Base-by-base conservation (phyloP, 1,140 invertebrate genomes). In the Orchestia grillus region DNA sequence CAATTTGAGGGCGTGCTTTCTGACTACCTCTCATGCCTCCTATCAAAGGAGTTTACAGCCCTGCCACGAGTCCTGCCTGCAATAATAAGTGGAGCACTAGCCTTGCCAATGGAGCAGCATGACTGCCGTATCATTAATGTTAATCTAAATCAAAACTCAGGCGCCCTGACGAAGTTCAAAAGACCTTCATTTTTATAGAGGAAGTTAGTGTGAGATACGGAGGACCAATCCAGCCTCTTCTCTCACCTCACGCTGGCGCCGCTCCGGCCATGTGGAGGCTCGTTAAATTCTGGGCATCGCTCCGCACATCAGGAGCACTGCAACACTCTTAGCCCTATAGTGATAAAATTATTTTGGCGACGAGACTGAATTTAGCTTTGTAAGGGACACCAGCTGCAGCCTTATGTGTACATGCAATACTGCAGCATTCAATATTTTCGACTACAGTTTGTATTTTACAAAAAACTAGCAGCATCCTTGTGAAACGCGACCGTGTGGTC, bases 161-260 rank as follows among this genome's bases (percentile, higher is more conserved):
- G 43, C 41, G 88, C 88, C 88, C 41, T 90, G 88, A 41, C 88
- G 43, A 90, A 90, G 88, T 90, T 90, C 88, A 90, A 90, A 44
- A 90, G 88, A 41, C 88, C 88, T 90, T 90, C 88, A 90, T 42
- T 90, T 90, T 90, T 90, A 41, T 90, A 90, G 41, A 90, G n/a
- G n/a, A 90, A 90, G 88, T 90, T 42, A 77, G 62, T 77, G 15
- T 43, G 43, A 42, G 43, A 90, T 90, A 90, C n/a, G 87, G 41
- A 15, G 87, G 41, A 87, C n/a, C n/a, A 41, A 16, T 41, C 16
- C n/a, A 11, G 43, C 15, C 42, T 4, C 41, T 36, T 42, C 36
- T 42, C n/a, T 42, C 43, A 42, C 4, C 41, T 41, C 36, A 44
- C 15, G 43, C 15, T 1, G 43, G n/a, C 41, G 88, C 88, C 88